phyloP scores from a whole-genome alignment of 1,140 invertebrate genomes.

The Philotrypesis tridentata region DNA sequence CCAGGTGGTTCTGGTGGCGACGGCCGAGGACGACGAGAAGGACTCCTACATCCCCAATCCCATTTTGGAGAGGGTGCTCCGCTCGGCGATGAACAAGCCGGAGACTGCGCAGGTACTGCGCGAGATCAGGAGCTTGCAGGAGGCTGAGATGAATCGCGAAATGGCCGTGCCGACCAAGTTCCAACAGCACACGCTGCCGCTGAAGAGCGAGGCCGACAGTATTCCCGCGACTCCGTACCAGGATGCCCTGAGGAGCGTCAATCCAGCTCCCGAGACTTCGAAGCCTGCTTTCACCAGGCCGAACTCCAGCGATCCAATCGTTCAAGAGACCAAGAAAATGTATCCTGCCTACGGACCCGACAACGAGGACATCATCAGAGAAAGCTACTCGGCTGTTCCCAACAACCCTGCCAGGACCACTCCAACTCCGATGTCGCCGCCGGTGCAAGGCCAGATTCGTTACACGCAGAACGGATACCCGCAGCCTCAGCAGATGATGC shows the following conservation, averaged over 20 bases:
- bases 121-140: constrained; percentile 72
- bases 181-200: constrained; percentile 70
- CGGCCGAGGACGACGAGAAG: constrained; percentile 92
- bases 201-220: constrained; percentile 70
- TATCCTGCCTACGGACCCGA: constrained; percentile 53
- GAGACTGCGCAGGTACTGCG: constrained; percentile 76
- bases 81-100: constrained; percentile 85
- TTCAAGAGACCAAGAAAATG: constrained; percentile 57
- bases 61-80: constrained; percentile 88
- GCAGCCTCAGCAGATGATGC: constrained; percentile 38
- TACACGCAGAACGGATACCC: constrained; percentile 68
- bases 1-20: constrained; percentile 92
- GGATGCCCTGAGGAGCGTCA: constrained; percentile 68
- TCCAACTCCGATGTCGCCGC: constrained; percentile 59
- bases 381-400: constrained; percentile 50
- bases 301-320: constrained; percentile 60
- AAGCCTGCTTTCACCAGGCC: constrained; percentile 58
- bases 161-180: constrained; percentile 64
- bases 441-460: constrained; percentile 65
- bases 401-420: constrained; percentile 49
- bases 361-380: constrained; percentile 58
- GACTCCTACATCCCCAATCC: constrained; percentile 93
- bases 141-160: constrained; percentile 70
- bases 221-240: constrained; percentile 69
- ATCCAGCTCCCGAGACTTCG: constrained; percentile 58